A percentile compares a stretch with the other conserved stretches of the same genome.
Conservation (phyloP, 2,888 invertebrate species). For the Chrysolina haemoptera region DNA sequence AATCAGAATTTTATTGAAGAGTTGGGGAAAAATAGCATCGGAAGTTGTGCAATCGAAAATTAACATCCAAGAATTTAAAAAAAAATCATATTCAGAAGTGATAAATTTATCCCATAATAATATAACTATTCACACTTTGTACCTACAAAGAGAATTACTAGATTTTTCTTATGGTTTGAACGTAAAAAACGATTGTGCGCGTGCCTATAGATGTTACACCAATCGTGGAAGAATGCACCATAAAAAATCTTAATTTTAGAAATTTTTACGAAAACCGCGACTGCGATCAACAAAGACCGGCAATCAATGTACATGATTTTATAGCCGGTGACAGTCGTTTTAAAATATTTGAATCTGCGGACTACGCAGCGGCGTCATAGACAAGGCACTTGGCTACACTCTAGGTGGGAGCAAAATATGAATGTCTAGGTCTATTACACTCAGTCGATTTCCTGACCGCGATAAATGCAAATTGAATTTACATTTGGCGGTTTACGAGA, state of each 20-base stretch:
- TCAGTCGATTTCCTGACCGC: slow-evolving; percentile 16
- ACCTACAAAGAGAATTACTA: neutral
- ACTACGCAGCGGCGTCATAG: neutral
- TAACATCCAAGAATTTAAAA: no score
- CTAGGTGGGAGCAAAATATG: slow-evolving; percentile 19
- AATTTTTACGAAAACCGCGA: slow-evolving; percentile 1
- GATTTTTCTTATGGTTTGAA: neutral
- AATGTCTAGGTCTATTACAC: slow-evolving; percentile 6
- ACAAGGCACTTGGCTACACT: neutral
- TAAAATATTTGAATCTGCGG: slow-evolving; percentile 9
- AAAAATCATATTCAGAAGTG: no score
- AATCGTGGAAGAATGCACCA: neutral
- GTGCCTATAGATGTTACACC: neutral
- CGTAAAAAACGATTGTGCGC: no score
- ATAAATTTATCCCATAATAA: no score
- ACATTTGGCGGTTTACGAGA: neutral
- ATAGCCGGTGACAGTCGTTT: slow-evolving; percentile 15
- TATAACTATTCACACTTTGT: neutral
- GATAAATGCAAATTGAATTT: slow-evolving; percentile 7
- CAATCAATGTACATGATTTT: slow-evolving; percentile 4
- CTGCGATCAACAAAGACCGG: neutral
- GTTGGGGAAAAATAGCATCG: no score
- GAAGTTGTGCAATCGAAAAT: no score
- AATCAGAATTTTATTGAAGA: no score
- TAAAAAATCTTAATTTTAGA: neutral